These are phyloP conservation scores for Globicephala melas DNA, from an alignment of 2,113 vertebrate genomes.

Conservation along the genomic window DNA sequence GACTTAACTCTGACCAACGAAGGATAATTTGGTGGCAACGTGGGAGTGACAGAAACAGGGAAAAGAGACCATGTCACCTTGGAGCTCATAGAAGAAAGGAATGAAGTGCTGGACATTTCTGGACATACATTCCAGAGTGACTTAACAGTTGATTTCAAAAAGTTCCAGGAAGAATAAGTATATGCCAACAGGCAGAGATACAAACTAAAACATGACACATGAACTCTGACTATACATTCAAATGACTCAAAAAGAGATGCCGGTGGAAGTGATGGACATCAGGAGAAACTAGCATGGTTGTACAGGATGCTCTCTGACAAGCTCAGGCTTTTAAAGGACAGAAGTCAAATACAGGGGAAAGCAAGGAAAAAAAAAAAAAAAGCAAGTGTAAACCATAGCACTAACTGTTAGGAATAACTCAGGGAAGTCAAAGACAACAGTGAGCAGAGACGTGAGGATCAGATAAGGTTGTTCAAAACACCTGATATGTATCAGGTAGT, in stretches of 20 bases:
- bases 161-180: not conserved
- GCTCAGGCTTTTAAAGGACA: not conserved
- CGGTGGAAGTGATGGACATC: not conserved
- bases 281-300: not conserved
- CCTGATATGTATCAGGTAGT: not conserved
- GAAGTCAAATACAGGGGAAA: not conserved
- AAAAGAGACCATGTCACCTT: not conserved
- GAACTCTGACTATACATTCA: not conserved
- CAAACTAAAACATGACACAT: not conserved
- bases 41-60: not conserved
- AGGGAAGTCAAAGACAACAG: not conserved
- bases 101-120: not conserved
- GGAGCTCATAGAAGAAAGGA: conserved; percentile 31
- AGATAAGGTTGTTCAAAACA: not conserved
- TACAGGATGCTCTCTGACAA: not conserved
- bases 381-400: not conserved
- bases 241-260: not conserved
- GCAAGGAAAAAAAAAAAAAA: not conserved
- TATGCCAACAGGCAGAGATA: not conserved
- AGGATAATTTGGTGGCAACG: not conserved
- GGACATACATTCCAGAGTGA: not conserved
- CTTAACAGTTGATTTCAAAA: not conserved
- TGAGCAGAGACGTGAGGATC: not conserved
- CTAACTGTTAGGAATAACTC: not conserved
- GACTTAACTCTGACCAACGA: conserved; percentile 36